Conservation (phyloP, 2,888 invertebrate species). For the Alloscopus bannaensis region DNA sequence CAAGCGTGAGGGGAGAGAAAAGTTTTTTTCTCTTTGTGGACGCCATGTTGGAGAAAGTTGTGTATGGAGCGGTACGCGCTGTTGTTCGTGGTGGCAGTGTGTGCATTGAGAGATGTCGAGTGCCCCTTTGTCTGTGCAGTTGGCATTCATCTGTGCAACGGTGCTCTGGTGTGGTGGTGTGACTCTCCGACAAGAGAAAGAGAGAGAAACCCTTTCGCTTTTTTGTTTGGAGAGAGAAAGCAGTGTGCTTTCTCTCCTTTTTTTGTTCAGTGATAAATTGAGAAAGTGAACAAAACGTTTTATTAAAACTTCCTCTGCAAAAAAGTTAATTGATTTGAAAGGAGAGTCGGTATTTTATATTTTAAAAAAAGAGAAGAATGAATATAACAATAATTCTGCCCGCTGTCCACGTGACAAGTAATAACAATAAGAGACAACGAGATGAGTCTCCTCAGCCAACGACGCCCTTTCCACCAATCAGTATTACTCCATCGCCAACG, state of each 20-base stretch:
- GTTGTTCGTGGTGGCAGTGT: too few relatives aligned
- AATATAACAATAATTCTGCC: slow-evolving; percentile 73
- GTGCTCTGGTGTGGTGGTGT: slow-evolving; percentile 41
- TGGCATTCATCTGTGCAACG: slow-evolving; percentile 20
- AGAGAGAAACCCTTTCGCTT: not conserved
- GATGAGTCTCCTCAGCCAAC: slow-evolving; percentile 72
- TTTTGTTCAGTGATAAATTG: too few relatives aligned
- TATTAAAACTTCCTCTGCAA: too few relatives aligned
- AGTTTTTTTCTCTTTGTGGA: slow-evolving; percentile 1
- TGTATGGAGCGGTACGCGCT: slow-evolving; percentile 14
- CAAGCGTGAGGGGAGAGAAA: not conserved
- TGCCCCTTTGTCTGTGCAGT: slow-evolving; percentile 20
- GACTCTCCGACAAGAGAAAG: not conserved
- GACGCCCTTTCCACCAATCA: slow-evolving; percentile 72
- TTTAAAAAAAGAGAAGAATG: too few relatives aligned
- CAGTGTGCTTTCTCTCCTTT: too few relatives aligned
- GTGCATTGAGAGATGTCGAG: slow-evolving; percentile 17
- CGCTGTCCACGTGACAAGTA: slow-evolving; percentile 67
- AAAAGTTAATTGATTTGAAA: too few relatives aligned
- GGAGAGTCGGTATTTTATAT: too few relatives aligned
- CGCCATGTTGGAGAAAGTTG: slow-evolving; percentile 28
- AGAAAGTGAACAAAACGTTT: too few relatives aligned
- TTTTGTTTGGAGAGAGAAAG: not conserved
- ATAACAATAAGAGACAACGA: slow-evolving; percentile 55
- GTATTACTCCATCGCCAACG: slow-evolving; percentile 71